A percentile compares a stretch with the other conserved stretches of the same genome.
phyloP scores from a whole-genome alignment of 2,113 vertebrate genomes.

The Corapipo altera region DNA sequence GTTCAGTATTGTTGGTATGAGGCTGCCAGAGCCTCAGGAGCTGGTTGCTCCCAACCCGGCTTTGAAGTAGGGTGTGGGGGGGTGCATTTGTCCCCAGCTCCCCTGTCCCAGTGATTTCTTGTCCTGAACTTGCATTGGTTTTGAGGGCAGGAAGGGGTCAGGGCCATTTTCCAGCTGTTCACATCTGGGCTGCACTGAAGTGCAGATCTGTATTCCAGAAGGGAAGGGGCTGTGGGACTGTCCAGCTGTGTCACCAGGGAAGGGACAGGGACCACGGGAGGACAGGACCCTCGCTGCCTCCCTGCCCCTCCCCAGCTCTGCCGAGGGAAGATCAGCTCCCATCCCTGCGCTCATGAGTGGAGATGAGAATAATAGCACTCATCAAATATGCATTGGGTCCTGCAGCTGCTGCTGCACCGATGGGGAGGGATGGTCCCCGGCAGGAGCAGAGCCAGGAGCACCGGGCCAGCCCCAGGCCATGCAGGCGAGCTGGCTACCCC shows the following conservation, averaged over 20 bases:
- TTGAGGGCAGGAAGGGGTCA: not conserved
- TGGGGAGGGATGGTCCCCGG: not conserved
- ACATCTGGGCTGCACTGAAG: not conserved
- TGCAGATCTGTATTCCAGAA: fast-evolving
- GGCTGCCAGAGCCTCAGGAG: not conserved
- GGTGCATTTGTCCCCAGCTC: too few species aligned
- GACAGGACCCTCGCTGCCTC: not conserved
- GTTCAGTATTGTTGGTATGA: fast-evolving
- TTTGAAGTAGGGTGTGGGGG: not conserved
- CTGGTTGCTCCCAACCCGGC: not conserved
- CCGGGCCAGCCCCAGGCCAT: fast-evolving
- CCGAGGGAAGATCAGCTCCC: slow-evolving; percentile 51
- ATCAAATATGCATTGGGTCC: slow-evolving; percentile 88
- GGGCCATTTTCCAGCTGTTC: not conserved
- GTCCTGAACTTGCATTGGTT: not conserved
- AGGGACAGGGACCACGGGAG: not conserved
- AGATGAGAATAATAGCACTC: slow-evolving; percentile 81
- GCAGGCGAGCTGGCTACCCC: not conserved
- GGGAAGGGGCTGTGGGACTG: not conserved
- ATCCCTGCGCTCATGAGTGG: slow-evolving; percentile 61
- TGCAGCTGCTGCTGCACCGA: not conserved
- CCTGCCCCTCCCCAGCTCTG: not conserved
- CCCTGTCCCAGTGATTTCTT: not conserved
- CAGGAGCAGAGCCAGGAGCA: fast-evolving
- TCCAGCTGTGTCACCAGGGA: not conserved